phyloP scores from a whole-genome alignment of 1,140 invertebrate genomes.

The Drosophila santomea region DNA sequence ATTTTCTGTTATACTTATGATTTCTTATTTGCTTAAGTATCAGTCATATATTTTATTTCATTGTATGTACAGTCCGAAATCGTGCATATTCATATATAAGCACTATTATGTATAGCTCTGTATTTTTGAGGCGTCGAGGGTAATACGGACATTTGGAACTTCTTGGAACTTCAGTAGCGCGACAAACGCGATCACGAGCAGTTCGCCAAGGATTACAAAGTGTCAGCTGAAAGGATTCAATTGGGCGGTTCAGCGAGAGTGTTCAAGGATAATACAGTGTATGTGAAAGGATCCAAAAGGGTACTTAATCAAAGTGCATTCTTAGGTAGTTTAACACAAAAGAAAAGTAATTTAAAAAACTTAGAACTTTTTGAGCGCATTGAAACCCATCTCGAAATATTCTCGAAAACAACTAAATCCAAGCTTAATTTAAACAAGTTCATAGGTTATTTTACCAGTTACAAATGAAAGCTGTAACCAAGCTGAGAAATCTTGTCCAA shows the following conservation, averaged over 20 bases:
- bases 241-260: too few species aligned
- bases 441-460: background rate
- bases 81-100: slow-evolving; percentile 17
- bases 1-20: slow-evolving; percentile 9
- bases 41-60: slow-evolving; percentile 63
- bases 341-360: too few species aligned
- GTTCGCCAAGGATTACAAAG: slow-evolving; percentile 11
- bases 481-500: background rate
- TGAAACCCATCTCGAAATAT: too few species aligned
- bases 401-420: too few species aligned
- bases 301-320: background rate
- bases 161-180: slow-evolving; percentile 15
- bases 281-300: background rate
- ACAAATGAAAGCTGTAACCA: background rate
- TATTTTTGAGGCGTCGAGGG: slow-evolving; percentile 10
- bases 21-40: slow-evolving; percentile 15
- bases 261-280: background rate
- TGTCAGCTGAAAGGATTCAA: too few species aligned
- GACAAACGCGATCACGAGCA: slow-evolving; percentile 12
- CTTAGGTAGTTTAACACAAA: too few species aligned
- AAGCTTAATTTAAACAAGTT: too few species aligned
- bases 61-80: slow-evolving; percentile 49
- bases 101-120: slow-evolving; percentile 7
- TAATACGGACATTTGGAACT: slow-evolving; percentile 6
- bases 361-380: too few species aligned